Percentiles rank a stretch among this genome's conserved stretches.
phyloP scores from a whole-genome alignment of 1,140 invertebrate species.

The Amyelois transitella region DNA sequence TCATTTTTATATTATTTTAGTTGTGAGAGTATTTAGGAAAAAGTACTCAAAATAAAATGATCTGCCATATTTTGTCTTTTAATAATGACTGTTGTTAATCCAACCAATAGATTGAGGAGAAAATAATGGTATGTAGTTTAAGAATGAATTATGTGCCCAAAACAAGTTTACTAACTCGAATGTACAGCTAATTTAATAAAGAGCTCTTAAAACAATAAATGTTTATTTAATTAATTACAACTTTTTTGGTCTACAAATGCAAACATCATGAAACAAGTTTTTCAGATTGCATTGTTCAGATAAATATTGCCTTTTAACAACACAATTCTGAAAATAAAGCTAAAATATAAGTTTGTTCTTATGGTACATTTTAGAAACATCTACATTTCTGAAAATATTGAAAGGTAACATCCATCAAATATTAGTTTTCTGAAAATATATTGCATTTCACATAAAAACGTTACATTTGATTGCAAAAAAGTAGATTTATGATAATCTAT shows the following conservation, averaged over 20 bases:
- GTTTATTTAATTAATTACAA: conserved; percentile 23
- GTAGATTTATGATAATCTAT: no score
- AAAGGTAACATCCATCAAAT: no score
- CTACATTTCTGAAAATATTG: no score
- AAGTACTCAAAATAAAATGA: conserved; percentile 71
- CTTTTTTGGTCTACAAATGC: background rate
- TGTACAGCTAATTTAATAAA: conserved; percentile 76
- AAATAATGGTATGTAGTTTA: conserved; percentile 62
- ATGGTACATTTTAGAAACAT: no score
- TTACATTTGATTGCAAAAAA: no score
- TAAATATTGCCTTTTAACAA: no score
- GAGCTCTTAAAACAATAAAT: conserved; percentile 57
- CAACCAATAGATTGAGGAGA: conserved; percentile 54
- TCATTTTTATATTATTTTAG: conserved; percentile 65
- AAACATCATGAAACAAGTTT: no score
- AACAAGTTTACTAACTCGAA: conserved; percentile 75
- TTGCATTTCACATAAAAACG: no score
- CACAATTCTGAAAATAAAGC: no score
- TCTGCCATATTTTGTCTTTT: conserved; percentile 73
- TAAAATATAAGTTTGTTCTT: no score
- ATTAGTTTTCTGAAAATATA: no score
- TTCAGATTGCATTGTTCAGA: no score
- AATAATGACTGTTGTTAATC: conserved; percentile 70
- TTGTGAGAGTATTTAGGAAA: conserved; percentile 65
- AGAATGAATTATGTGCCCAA: conserved; percentile 74